Percentiles rank a stretch among this genome's conserved stretches.
phyloP scores from a whole-genome alignment of 2,113 vertebrate species.

The Agapornis roseicollis region DNA sequence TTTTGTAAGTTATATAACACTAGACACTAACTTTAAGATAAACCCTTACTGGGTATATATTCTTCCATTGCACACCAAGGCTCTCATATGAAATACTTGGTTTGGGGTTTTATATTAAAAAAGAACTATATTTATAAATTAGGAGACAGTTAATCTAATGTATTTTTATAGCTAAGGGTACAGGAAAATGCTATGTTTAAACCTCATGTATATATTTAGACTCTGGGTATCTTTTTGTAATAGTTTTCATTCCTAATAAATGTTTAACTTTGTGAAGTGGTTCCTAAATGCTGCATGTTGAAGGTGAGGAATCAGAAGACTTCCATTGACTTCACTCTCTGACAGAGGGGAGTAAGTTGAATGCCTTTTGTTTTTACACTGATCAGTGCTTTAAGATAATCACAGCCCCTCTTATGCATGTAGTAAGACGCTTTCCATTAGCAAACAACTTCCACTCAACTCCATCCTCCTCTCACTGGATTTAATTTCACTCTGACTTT shows the following conservation, averaged over 20 bases:
- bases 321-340: neutral
- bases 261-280: constrained; percentile 61
- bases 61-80: constrained; percentile 73
- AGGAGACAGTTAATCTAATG: constrained; percentile 76
- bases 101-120: constrained; percentile 27
- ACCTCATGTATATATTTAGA: constrained; percentile 80
- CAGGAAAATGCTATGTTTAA: constrained; percentile 74
- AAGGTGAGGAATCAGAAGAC: neutral
- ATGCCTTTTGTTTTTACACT: neutral
- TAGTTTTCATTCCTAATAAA: constrained; percentile 70
- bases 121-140: constrained; percentile 80
- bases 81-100: constrained; percentile 74
- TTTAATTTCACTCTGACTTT: neutral
- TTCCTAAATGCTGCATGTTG: neutral
- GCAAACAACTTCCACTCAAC: neutral
- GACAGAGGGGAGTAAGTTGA: neutral
- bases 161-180: constrained; percentile 81
- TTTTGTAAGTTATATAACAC: constrained; percentile 69
- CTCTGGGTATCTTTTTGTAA: constrained; percentile 70
- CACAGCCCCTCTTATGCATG: neutral
- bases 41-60: constrained; percentile 55
- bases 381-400: neutral
- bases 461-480: neutral
- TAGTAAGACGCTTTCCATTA: neutral
- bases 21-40: constrained; percentile 68